Percentiles rank a stretch among this genome's conserved stretches.
Conservation (phyloP, 2,113 vertebrate species). For the Corvus moneduloides region DNA sequence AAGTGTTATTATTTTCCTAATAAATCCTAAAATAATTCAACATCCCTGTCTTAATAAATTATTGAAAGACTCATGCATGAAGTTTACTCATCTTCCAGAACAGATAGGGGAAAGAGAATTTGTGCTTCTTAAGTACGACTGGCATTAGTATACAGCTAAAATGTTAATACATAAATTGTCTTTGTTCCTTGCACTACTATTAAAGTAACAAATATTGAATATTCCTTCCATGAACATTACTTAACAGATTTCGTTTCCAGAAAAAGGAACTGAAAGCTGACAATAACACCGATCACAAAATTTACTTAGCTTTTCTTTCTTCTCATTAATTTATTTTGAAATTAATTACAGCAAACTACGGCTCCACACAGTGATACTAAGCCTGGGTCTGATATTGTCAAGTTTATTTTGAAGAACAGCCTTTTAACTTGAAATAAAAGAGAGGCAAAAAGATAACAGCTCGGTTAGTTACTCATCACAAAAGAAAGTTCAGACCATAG, state of each 20-base stretch:
- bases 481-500: background rate
- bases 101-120: background rate
- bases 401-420: background rate
- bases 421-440: background rate
- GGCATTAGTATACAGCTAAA: background rate
- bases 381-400: background rate
- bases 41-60: background rate
- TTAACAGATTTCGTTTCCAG: background rate
- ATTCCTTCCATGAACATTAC: background rate
- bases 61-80: background rate
- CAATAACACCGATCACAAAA: background rate
- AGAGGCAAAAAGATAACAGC: background rate
- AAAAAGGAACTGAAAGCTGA: background rate
- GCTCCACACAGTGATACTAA: background rate
- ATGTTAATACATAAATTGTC: background rate
- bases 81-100: background rate
- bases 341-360: background rate
- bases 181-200: background rate
- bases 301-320: background rate
- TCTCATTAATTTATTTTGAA: background rate
- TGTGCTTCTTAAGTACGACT: background rate
- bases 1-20: background rate
- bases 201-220: background rate
- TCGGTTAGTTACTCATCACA: background rate
- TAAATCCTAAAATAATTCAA: background rate